These are phyloP conservation scores for Pangasius sanitwongsei DNA, from an alignment of 2,797 vertebrate species.

Conservation along the genomic window DNA sequence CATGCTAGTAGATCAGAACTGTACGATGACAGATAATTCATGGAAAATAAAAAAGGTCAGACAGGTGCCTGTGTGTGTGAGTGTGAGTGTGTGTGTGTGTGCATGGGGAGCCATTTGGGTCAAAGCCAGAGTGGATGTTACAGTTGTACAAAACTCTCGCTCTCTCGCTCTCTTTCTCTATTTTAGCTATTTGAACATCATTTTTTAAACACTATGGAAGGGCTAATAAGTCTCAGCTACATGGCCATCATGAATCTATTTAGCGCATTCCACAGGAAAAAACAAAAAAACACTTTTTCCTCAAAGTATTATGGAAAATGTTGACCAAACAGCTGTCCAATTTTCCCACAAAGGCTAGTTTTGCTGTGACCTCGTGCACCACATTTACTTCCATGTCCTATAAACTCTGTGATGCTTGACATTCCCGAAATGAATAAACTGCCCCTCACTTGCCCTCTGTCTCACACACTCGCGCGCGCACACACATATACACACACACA, in stretches of 20 bases:
- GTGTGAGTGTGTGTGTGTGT: no score
- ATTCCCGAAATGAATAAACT: constrained; percentile 59
- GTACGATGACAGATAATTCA: not conserved
- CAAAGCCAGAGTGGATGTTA: not conserved
- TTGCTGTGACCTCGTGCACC: not conserved
- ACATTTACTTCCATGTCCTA: constrained; percentile 24
- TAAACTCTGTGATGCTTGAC: constrained; percentile 57
- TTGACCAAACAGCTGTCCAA: not conserved
- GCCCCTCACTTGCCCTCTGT: constrained; percentile 30
- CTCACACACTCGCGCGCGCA: constrained; percentile 18
- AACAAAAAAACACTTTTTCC: not conserved
- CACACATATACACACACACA: constrained; percentile 24
- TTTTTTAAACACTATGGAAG: not conserved
- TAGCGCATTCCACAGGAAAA: not conserved
- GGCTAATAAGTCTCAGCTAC: not conserved
- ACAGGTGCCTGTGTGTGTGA: not conserved
- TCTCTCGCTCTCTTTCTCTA: not conserved
- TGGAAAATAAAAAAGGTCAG: not conserved
- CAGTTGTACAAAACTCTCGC: not conserved
- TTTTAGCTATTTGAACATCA: not conserved
- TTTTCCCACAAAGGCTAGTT: constrained; percentile 5
- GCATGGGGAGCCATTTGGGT: not conserved
- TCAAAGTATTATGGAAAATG: not conserved
- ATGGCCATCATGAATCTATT: not conserved
- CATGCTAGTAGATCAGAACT: not conserved